Conservation (phyloP, 2,888 invertebrate genomes). For the Ceratothoa steindachneri region DNA sequence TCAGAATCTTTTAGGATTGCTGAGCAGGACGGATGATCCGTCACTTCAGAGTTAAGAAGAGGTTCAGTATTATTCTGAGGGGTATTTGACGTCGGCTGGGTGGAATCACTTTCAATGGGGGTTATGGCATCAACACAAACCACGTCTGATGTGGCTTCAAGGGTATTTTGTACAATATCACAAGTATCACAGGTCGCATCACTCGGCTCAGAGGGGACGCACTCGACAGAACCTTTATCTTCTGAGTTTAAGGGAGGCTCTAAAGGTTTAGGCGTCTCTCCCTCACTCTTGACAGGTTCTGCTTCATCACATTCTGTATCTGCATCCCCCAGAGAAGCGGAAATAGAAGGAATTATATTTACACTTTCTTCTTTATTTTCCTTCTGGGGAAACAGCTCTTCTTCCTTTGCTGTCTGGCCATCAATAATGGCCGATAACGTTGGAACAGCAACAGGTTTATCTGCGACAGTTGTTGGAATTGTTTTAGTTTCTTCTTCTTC, state of each 20-base stretch:
- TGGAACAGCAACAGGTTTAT: constrained; percentile 1
- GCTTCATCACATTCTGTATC: neutral
- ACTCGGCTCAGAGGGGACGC: neutral
- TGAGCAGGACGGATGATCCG: neutral
- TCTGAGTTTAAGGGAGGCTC: neutral
- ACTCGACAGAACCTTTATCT: neutral
- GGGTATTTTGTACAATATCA: constrained; percentile 40
- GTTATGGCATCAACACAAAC: constrained; percentile 14
- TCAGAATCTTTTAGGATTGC: neutral
- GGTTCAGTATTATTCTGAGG: neutral
- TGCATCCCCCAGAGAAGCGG: constrained; percentile 6
- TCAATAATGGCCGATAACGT: neutral
- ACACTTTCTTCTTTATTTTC: neutral
- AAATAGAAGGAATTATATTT: neutral
- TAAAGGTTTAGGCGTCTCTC: too few relatives aligned
- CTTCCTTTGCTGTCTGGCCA: neutral
- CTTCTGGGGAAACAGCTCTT: neutral
- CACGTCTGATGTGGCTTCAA: neutral
- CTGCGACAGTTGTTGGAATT: neutral
- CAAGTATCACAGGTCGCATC: constrained; percentile 15
- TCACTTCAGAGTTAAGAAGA: too few relatives aligned
- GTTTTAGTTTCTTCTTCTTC: neutral
- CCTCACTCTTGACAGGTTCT: neutral
- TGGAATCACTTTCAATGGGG: constrained; percentile 17
- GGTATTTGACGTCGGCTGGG: neutral